Percentiles rank a stretch among this genome's conserved stretches.
These are phyloP conservation scores for Passer montanus DNA, from an alignment of 2,113 vertebrate species.

Conservation along the genomic window DNA sequence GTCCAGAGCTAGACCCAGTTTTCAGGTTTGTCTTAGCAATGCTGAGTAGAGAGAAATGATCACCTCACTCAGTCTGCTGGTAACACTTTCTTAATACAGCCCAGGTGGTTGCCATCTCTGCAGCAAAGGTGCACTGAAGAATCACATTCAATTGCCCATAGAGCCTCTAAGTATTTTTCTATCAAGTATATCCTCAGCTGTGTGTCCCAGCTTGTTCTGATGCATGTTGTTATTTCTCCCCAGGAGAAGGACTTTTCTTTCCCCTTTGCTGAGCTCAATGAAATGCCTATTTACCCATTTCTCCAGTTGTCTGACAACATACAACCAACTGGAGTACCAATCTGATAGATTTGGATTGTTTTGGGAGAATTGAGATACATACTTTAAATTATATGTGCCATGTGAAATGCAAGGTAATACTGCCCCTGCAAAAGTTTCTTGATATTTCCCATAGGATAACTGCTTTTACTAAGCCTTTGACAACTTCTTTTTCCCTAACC, in stretches of 20 bases:
- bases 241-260: background rate
- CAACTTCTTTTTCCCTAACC: background rate
- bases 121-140: background rate
- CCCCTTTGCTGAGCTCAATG: background rate
- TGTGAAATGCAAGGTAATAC: background rate
- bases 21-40: background rate
- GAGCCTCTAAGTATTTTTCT: background rate
- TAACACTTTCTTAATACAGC: background rate
- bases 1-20: background rate
- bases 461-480: background rate
- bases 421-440: background rate
- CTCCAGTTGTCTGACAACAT: background rate
- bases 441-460: background rate
- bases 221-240: background rate
- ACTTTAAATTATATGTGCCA: background rate
- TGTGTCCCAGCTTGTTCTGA: background rate
- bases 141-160: background rate
- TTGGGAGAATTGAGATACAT: background rate
- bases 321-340: background rate
- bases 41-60: background rate
- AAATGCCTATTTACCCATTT: background rate
- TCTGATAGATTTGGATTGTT: fast-evolving
- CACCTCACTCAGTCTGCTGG: background rate
- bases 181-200: background rate
- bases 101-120: background rate